A percentile compares a stretch with the other conserved stretches of the same genome.
Evolutionary conservation across 2,888 invertebrate species (phyloP).

Genomic region (Selenia dentaria): DNA sequence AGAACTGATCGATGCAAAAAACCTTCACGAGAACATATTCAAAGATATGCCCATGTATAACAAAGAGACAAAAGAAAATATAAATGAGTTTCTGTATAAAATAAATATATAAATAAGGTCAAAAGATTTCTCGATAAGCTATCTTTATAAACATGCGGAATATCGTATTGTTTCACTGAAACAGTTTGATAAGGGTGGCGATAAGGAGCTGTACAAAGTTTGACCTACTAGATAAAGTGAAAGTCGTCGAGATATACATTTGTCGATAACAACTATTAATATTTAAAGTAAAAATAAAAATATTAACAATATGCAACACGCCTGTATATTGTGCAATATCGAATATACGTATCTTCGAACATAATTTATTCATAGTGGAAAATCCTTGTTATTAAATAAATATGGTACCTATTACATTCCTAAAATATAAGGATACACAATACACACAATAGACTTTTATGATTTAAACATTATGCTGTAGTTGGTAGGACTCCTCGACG

Average conservation of each 20-base stretch:
- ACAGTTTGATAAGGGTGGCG: not conserved
- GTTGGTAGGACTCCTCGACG: too few species aligned
- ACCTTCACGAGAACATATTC: conserved; percentile 7
- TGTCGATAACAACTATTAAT: not conserved
- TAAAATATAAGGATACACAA: too few species aligned
- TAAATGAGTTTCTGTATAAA: too few species aligned
- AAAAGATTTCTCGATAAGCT: conserved; percentile 8
- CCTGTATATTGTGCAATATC: conserved; percentile 11
- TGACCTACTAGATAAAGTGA: conserved; percentile 28
- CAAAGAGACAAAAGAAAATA: conserved; percentile 1
- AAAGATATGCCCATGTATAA: conserved; percentile 23
- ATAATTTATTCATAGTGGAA: conserved; percentile 5
- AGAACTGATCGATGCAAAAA: conserved; percentile 17
- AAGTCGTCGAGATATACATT: conserved; percentile 5
- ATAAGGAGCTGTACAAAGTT: conserved; percentile 2
- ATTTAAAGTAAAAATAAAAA: too few species aligned
- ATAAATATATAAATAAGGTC: conserved; percentile 5
- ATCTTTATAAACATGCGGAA: not conserved
- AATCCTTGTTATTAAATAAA: too few species aligned
- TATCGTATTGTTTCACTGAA: not conserved
- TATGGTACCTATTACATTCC: too few species aligned
- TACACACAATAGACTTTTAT: too few species aligned
- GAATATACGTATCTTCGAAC: too few species aligned
- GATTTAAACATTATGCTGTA: too few species aligned
- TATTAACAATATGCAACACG: too few species aligned